phyloP scores from a whole-genome alignment of 2,888 invertebrate genomes.

The Keiferia lycopersicella region DNA sequence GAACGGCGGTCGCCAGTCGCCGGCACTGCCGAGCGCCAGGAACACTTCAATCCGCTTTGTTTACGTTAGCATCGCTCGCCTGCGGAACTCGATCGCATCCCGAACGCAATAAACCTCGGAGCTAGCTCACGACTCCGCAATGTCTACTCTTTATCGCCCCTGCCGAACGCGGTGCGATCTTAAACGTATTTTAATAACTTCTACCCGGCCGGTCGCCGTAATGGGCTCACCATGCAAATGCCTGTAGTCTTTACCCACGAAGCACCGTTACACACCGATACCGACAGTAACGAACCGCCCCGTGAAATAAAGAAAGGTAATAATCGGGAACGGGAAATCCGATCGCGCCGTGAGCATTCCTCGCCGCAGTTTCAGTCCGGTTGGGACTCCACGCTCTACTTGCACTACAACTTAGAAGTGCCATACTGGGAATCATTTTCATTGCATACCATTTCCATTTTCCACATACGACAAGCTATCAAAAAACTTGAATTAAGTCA shows the following conservation, averaged over 20 bases:
- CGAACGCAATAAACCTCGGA: conserved; percentile 74
- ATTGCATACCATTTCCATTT: conserved; percentile 6
- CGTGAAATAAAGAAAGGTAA: conserved; percentile 73
- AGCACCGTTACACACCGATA: conserved; percentile 71
- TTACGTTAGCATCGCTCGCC: conserved; percentile 62
- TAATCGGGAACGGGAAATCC: conserved; percentile 73
- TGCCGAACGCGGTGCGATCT: conserved; percentile 68
- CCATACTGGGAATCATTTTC: neutral
- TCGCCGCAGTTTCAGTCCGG: conserved; percentile 44
- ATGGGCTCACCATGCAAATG: conserved; percentile 76
- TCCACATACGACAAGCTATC: conserved; percentile 27
- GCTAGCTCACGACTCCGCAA: conserved; percentile 72
- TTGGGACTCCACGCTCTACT: conserved; percentile 46
- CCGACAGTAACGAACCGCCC: conserved; percentile 65
- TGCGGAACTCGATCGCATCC: conserved; percentile 64
- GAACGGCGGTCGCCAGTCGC: conserved; percentile 52
- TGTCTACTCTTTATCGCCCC: conserved; percentile 72
- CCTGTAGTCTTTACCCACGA: conserved; percentile 58
- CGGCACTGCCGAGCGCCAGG: conserved; percentile 37
- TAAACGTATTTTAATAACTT: conserved; percentile 78
- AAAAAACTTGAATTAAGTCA: conserved; percentile 60
- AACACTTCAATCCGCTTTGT: conserved; percentile 72
- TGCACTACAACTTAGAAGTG: conserved; percentile 46
- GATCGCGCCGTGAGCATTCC: conserved; percentile 59
- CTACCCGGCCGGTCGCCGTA: conserved; percentile 66